These are phyloP conservation scores for Hyles vespertilio DNA, from an alignment of 1,140 invertebrate genomes.

Conservation along the genomic window DNA sequence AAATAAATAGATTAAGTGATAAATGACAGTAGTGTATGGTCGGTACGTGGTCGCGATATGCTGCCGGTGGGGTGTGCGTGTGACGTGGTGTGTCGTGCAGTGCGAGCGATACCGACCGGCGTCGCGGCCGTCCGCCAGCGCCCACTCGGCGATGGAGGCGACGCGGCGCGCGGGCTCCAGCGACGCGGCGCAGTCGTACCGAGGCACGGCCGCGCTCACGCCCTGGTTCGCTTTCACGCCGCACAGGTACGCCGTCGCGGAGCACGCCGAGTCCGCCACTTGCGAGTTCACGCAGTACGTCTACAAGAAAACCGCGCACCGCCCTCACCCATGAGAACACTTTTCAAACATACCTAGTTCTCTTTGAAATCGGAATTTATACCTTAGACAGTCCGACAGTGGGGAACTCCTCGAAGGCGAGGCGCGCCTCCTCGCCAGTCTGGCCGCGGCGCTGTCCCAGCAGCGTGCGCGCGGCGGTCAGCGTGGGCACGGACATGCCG, in stretches of 20 bases:
- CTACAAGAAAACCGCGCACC: constrained; percentile 57
- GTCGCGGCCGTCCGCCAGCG: constrained; percentile 80
- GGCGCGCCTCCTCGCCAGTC: constrained; percentile 79
- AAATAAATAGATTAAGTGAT: too few relatives aligned
- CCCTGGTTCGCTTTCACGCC: constrained; percentile 91
- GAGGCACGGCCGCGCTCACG: constrained; percentile 79
- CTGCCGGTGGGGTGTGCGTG: too few relatives aligned
- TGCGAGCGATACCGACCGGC: constrained; percentile 24
- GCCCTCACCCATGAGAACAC: background rate
- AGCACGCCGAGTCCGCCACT: constrained; percentile 87
- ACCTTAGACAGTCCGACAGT: constrained; percentile 84
- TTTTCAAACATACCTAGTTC: too few relatives aligned
- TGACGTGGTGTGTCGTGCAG: too few relatives aligned
- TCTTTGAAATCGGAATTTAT: constrained; percentile 4
- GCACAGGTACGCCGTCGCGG: constrained; percentile 86
- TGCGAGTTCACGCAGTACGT: constrained; percentile 87
- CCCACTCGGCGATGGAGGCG: constrained; percentile 83
- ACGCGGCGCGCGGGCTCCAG: constrained; percentile 74
- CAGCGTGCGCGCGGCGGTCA: constrained; percentile 81
- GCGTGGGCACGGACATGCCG: constrained; percentile 84
- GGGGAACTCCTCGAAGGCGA: constrained; percentile 86
- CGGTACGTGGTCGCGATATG: too few relatives aligned
- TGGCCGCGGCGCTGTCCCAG: constrained; percentile 77
- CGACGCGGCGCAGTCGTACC: constrained; percentile 77
- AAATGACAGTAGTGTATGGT: too few relatives aligned